Percentiles rank a stretch among this genome's conserved stretches.
These are phyloP conservation scores for Macrostomum lignano DNA, from an alignment of 1,140 invertebrate species.

Conservation along the genomic window DNA sequence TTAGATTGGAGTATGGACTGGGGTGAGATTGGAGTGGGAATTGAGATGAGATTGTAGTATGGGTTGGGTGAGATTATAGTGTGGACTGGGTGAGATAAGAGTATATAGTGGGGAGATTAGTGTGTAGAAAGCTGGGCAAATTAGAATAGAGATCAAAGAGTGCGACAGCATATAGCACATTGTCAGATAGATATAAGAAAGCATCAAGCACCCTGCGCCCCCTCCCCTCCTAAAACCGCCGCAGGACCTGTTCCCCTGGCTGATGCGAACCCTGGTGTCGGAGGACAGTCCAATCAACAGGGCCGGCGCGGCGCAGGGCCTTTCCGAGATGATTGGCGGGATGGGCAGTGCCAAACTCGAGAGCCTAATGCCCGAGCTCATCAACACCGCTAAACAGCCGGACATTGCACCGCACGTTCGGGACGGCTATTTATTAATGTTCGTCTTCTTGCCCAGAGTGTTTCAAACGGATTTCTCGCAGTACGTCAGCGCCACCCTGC, in stretches of 20 bases:
- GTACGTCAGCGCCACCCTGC: slow-evolving; percentile 87
- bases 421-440: slow-evolving; percentile 99
- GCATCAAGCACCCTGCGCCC: too few species aligned
- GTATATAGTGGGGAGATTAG: too few species aligned
- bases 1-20: too few species aligned
- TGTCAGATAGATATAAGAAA: too few species aligned
- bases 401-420: slow-evolving; percentile 89
- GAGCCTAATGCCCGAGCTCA: slow-evolving; percentile 90
- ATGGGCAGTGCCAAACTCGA: slow-evolving; percentile 73
- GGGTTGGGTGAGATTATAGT: too few species aligned
- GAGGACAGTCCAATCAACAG: slow-evolving; percentile 72
- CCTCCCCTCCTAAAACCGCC: too few species aligned
- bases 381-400: slow-evolving; percentile 51
- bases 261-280: slow-evolving; percentile 89
- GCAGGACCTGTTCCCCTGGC: slow-evolving; percentile 53
- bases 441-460: slow-evolving; percentile 88
- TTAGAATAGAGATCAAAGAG: too few species aligned
- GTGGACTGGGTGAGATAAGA: too few species aligned
- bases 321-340: slow-evolving; percentile 57
- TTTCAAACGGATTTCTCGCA: slow-evolving; percentile 76
- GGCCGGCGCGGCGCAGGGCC: slow-evolving; percentile 72
- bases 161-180: too few species aligned
- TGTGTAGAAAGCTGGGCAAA: too few species aligned
- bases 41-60: too few species aligned
- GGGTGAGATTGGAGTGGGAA: too few species aligned